These are phyloP conservation scores for Sebastes trivittatus DNA, from an alignment of 2,797 vertebrate species.

Conservation along the genomic window DNA sequence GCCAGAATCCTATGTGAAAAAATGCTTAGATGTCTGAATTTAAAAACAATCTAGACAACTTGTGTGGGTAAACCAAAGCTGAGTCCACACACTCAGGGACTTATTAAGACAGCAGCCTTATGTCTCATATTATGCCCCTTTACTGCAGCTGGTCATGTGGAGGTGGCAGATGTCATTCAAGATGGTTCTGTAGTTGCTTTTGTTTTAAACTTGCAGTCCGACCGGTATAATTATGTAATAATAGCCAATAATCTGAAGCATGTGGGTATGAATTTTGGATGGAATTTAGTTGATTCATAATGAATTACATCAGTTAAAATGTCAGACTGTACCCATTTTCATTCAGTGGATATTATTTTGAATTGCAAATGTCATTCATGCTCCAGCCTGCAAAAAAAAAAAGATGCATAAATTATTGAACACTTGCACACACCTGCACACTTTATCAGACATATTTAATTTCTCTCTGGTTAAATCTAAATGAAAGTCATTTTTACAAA, in stretches of 20 bases:
- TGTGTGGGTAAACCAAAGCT: not conserved
- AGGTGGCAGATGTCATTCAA: conserved; percentile 8
- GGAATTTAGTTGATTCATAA: conserved; percentile 32
- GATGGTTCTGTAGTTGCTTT: not conserved
- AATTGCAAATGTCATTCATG: conserved; percentile 52
- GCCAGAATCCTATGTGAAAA: not conserved
- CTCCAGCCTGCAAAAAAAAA: conserved; percentile 13
- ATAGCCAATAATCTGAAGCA: conserved; percentile 20
- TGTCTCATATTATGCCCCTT: not conserved
- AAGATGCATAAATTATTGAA: conserved; percentile 32
- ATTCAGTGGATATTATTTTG: conserved; percentile 29
- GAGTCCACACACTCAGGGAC: not conserved
- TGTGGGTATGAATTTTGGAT: conserved; percentile 8
- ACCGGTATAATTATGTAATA: conserved; percentile 9
- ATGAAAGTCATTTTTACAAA: not conserved
- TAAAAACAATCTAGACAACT: not conserved
- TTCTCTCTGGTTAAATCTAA: conserved; percentile 3
- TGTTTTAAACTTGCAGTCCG: not conserved
- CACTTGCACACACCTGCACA: conserved; percentile 12
- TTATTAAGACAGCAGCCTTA: not conserved
- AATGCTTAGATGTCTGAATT: not conserved
- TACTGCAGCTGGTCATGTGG: not conserved
- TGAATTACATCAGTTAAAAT: conserved; percentile 39
- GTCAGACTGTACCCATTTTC: conserved; percentile 26
- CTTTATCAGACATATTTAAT: conserved; percentile 7